phyloP scores from a whole-genome alignment of 2,888 invertebrate species.

The Ellobium chinense region DNA sequence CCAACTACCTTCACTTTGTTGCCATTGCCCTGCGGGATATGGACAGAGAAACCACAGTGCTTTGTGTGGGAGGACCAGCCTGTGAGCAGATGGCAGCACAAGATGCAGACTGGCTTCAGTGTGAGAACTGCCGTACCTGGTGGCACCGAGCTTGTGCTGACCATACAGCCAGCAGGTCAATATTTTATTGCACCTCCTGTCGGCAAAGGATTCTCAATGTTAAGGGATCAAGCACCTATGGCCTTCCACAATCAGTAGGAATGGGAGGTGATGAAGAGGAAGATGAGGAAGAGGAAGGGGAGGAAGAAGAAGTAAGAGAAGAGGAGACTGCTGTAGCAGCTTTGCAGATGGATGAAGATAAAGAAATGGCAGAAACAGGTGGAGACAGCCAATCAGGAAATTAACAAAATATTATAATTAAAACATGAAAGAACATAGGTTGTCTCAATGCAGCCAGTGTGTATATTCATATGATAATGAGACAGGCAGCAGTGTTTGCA shows the following conservation, averaged over 20 bases:
- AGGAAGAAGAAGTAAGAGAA: neutral
- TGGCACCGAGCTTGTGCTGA: constrained; percentile 43
- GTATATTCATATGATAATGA: no score
- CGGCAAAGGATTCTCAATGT: constrained; percentile 30
- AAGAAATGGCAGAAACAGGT: neutral
- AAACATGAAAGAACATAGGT: no score
- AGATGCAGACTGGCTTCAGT: constrained; percentile 45
- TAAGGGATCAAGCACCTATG: neutral
- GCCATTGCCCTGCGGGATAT: constrained; percentile 37
- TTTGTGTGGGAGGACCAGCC: constrained; percentile 43
- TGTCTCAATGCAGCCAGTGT: no score
- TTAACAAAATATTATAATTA: no score
- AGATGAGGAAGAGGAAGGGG: constrained; percentile 8
- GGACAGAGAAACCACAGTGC: constrained; percentile 42
- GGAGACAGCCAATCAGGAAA: neutral
- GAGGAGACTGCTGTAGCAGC: no score
- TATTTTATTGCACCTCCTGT: constrained; percentile 42
- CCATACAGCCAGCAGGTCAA: neutral
- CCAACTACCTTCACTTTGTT: constrained; percentile 24
- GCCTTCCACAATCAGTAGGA: neutral
- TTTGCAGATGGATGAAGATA: neutral
- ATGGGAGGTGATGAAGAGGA: constrained; percentile 18
- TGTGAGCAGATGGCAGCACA: constrained; percentile 40
- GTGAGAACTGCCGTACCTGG: constrained; percentile 44
- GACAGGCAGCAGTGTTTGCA: no score